Evolutionary conservation across 2,113 vertebrate genomes (phyloP).

Genomic region (Holacanthus passer): DNA sequence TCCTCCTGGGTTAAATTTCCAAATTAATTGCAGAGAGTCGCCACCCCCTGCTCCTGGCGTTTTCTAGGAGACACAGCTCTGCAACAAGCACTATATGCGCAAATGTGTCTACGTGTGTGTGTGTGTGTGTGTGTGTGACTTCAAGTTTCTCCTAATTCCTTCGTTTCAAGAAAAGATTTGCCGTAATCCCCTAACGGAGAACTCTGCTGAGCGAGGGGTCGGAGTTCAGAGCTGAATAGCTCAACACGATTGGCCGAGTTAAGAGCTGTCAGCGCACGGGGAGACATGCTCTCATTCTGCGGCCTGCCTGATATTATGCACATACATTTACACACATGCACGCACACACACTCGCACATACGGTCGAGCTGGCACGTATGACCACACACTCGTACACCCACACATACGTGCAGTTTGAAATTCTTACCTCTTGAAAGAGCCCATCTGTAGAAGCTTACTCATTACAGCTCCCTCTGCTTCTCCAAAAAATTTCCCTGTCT

Average conservation of each 20-base stretch:
- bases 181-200: slow-evolving; percentile 78
- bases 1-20: slow-evolving; percentile 49
- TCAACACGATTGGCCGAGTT: slow-evolving; percentile 74
- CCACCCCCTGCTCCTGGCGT: slow-evolving; percentile 57
- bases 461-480: slow-evolving; percentile 97
- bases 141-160: slow-evolving; percentile 65
- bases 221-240: slow-evolving; percentile 70
- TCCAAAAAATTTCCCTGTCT: slow-evolving; percentile 98
- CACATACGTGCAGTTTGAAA: slow-evolving; percentile 34
- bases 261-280: slow-evolving; percentile 72
- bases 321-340: slow-evolving; percentile 45
- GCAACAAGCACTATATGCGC: slow-evolving; percentile 26
- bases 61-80: slow-evolving; percentile 59
- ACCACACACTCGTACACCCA: slow-evolving; percentile 15
- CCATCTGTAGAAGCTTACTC: slow-evolving; percentile 97
- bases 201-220: slow-evolving; percentile 69
- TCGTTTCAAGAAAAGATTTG: slow-evolving; percentile 79
- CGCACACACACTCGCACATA: background rate
- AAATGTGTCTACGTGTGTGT: slow-evolving; percentile 28
- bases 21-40: slow-evolving; percentile 63
- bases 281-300: slow-evolving; percentile 70
- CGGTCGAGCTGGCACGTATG: slow-evolving; percentile 32
- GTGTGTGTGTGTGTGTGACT: slow-evolving; percentile 47
- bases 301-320: slow-evolving; percentile 52
- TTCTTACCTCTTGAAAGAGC: slow-evolving; percentile 97